Conservation (phyloP, 2,113 vertebrate genomes). For the Sturnus vulgaris region DNA sequence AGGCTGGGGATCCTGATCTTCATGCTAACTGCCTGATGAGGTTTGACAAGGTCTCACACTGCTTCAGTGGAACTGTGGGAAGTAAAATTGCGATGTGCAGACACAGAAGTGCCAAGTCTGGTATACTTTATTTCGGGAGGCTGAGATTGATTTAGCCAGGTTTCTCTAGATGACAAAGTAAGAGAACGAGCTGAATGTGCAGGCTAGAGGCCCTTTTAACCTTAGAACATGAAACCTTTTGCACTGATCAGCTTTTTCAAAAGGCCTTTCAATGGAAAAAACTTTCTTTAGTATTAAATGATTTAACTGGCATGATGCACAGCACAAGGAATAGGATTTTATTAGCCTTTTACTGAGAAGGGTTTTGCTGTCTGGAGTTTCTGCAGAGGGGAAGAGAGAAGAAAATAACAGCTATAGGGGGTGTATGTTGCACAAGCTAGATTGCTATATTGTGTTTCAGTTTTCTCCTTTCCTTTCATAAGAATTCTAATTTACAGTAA, state of each 20-base stretch:
- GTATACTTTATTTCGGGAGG: background rate
- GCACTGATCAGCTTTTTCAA: slow-evolving; percentile 6
- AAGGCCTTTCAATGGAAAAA: slow-evolving; percentile 7
- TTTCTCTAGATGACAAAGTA: background rate
- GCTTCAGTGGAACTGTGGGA: background rate
- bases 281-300: background rate
- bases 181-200: slow-evolving; percentile 17
- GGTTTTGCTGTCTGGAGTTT: background rate
- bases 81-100: background rate
- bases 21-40: background rate
- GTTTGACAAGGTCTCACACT: background rate
- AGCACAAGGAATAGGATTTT: background rate
- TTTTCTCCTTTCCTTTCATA: slow-evolving; percentile 17
- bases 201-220: background rate
- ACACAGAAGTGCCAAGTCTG: background rate
- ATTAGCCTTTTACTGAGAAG: background rate
- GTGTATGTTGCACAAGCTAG: background rate
- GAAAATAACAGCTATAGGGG: background rate
- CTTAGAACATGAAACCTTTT: slow-evolving; percentile 6
- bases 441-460: background rate
- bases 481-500: slow-evolving; percentile 6
- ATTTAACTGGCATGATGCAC: background rate
- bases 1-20: background rate
- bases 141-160: background rate
- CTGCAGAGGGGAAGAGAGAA: background rate